A percentile compares a stretch with the other conserved stretches of the same genome.
phyloP scores from a whole-genome alignment of 1,140 invertebrate species.

The Camponotus floridanus region DNA sequence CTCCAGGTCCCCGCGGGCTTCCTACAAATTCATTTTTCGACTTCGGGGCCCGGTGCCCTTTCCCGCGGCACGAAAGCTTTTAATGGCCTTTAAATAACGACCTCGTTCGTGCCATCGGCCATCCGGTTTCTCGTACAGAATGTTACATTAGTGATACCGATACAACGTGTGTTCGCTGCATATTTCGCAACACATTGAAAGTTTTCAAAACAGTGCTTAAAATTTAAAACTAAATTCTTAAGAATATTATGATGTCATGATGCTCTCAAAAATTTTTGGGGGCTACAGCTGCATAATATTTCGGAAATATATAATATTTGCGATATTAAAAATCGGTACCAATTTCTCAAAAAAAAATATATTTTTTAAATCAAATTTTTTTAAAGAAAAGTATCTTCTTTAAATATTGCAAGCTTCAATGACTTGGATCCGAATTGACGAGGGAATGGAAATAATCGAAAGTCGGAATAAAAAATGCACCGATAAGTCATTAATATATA shows the following conservation, averaged over 20 bases:
- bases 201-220: neutral
- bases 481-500: conserved; percentile 4
- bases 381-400: neutral
- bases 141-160: conserved; percentile 18
- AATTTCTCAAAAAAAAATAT: neutral
- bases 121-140: conserved; percentile 33
- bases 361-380: neutral
- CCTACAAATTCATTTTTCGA: conserved; percentile 64
- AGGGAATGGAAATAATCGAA: neutral
- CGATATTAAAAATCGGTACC: too few species aligned
- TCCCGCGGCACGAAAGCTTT: conserved; percentile 46
- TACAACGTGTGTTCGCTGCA: neutral
- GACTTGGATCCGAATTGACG: neutral
- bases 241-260: neutral
- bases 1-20: conserved; percentile 60
- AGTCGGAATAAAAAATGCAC: neutral
- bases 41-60: conserved; percentile 19
- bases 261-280: neutral
- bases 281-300: neutral
- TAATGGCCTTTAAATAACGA: conserved; percentile 66
- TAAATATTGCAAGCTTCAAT: neutral
- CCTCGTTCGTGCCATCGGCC: conserved; percentile 41
- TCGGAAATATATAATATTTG: too few species aligned
- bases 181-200: neutral
- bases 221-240: neutral